Percentiles rank a stretch among this genome's conserved stretches.
These are phyloP conservation scores for Centropus bengalensis DNA, from an alignment of 2,113 vertebrate genomes.

Conservation along the genomic window DNA sequence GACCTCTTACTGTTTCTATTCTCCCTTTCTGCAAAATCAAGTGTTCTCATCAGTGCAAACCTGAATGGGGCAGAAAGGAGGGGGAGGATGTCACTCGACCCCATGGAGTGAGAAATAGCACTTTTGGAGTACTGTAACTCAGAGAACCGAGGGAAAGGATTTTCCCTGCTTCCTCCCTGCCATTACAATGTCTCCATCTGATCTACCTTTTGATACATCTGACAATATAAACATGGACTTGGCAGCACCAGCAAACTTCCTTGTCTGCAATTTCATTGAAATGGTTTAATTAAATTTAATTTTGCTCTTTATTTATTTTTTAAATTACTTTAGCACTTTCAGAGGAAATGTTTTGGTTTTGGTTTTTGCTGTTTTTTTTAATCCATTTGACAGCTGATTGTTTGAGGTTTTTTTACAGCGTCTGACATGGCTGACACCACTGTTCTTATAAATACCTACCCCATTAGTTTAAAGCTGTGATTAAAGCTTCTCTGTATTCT, in stretches of 20 bases:
- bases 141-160: not conserved
- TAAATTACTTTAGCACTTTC: constrained; percentile 18
- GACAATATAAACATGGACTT: constrained; percentile 7
- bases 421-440: constrained; percentile 46
- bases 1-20: not conserved
- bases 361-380: constrained; percentile 29
- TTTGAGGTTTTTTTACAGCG: constrained; percentile 29
- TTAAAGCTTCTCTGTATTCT: constrained; percentile 62
- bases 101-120: fast-evolving
- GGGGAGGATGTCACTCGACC: not conserved
- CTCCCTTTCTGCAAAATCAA: not conserved
- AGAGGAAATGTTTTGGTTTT: not conserved
- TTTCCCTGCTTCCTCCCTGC: not conserved
- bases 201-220: constrained; percentile 1
- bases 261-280: constrained; percentile 13
- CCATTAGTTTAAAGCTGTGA: constrained; percentile 61
- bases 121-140: not conserved
- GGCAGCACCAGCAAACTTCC: not conserved
- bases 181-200: not conserved
- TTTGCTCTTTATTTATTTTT: constrained; percentile 24
- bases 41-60: not conserved
- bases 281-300: constrained; percentile 45
- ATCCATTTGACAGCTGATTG: constrained; percentile 51
- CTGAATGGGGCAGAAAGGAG: not conserved
- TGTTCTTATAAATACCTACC: constrained; percentile 63